Conservation (phyloP, 2,797 vertebrate species). For the Columba guinea region DNA sequence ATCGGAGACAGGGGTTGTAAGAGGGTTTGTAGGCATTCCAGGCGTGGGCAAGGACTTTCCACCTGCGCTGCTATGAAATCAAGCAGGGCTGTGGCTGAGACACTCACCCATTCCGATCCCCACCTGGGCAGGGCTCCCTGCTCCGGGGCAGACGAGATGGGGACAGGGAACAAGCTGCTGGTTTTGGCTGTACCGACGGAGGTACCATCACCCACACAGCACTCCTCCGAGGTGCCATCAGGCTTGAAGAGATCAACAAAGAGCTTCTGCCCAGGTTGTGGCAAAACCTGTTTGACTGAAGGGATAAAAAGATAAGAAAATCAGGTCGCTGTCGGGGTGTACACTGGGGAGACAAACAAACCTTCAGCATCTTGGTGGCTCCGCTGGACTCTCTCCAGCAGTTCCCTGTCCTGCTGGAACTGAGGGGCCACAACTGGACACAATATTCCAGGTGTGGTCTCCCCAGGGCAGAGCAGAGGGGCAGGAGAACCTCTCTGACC, state of each 20-base stretch:
- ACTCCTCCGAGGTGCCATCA: not conserved
- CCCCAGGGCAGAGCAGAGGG: too few relatives aligned
- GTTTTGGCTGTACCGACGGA: accelerated
- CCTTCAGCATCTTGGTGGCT: accelerated
- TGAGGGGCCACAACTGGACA: too few relatives aligned
- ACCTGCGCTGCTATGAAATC: not conserved
- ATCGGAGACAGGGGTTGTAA: not conserved
- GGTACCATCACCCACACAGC: accelerated
- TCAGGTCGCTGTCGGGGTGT: accelerated
- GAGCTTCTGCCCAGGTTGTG: not conserved
- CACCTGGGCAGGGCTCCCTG: not conserved
- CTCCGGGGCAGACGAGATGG: accelerated
- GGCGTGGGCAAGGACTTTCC: not conserved
- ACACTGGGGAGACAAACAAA: accelerated
- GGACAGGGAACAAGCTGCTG: not conserved
- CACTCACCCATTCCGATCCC: not conserved
- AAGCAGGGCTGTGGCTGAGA: not conserved
- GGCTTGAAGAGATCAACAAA: not conserved
- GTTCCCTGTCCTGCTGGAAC: too few relatives aligned
- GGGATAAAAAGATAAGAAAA: not conserved
- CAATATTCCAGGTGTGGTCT: too few relatives aligned
- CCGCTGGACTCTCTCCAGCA: too few relatives aligned
- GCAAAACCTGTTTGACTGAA: not conserved
- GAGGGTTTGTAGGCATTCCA: not conserved
- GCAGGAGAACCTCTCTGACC: too few relatives aligned